Percentiles rank a stretch among this genome's conserved stretches.
Conservation (phyloP, 2,888 invertebrate genomes). For the Drosophila neonasuta region DNA sequence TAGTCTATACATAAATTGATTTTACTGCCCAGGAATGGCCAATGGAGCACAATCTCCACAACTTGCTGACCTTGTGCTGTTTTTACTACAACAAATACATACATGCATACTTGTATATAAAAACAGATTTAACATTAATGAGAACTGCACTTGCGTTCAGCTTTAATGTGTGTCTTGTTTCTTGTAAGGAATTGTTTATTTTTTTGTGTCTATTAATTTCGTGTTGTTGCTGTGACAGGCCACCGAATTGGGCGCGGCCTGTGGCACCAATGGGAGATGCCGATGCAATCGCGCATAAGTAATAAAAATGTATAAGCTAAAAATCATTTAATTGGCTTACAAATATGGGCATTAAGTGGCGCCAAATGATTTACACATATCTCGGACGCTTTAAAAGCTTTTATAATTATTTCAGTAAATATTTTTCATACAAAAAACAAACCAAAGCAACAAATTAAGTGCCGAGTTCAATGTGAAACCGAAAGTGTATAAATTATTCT, state of each 20-base stretch:
- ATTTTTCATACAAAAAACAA: constrained; percentile 1
- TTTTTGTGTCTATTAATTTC: constrained; percentile 2
- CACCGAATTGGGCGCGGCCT: constrained; percentile 40
- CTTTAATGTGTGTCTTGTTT: constrained; percentile 52
- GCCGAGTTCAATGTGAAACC: not conserved
- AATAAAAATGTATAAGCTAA: constrained; percentile 10
- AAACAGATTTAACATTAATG: constrained; percentile 34
- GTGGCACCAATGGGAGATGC: constrained; percentile 23
- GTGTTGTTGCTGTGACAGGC: constrained; percentile 32
- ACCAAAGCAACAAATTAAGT: constrained; percentile 24
- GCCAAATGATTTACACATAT: constrained; percentile 55
- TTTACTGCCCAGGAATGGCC: constrained; percentile 43
- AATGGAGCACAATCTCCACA: constrained; percentile 53
- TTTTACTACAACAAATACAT: too few species aligned
- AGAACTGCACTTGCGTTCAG: constrained; percentile 49
- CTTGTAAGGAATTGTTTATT: constrained; percentile 47
- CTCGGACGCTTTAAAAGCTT: constrained; percentile 36
- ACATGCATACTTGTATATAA: not conserved
- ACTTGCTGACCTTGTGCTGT: constrained; percentile 67
- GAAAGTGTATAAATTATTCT: constrained; percentile 16
- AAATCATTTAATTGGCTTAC: constrained; percentile 49
- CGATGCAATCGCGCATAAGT: constrained; percentile 24
- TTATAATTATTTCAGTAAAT: constrained; percentile 28
- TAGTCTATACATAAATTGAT: constrained; percentile 9
- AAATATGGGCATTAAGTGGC: constrained; percentile 55